Percentiles rank a stretch among this genome's conserved stretches.
phyloP scores from a whole-genome alignment of 2,797 vertebrate genomes.

The Anabas testudineus region DNA sequence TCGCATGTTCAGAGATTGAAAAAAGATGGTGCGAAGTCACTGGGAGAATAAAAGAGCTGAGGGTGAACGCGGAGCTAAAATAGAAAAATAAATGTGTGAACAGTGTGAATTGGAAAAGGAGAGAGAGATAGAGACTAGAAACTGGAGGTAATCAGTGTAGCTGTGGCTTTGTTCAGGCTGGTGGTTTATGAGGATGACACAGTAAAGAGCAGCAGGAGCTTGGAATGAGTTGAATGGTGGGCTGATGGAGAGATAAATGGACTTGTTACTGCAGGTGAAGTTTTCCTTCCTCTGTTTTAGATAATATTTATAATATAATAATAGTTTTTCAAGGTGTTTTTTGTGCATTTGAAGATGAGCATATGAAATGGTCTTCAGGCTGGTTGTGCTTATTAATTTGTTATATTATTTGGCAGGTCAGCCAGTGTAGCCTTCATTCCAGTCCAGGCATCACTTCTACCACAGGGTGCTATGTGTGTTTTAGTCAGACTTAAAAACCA shows the following conservation, averaged over 20 bases:
- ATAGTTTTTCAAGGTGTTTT: background rate
- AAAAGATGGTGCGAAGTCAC: constrained; percentile 18
- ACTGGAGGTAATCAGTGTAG: constrained; percentile 32
- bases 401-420: background rate
- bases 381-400: background rate
- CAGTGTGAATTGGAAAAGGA: constrained; percentile 37
- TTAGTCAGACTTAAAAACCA: too few relatives aligned
- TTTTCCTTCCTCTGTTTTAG: background rate
- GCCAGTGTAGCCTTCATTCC: background rate
- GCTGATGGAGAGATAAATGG: background rate
- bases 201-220: constrained; percentile 26
- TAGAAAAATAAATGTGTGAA: constrained; percentile 49
- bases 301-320: too few relatives aligned
- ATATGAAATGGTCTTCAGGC: background rate
- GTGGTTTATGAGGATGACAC: constrained; percentile 17
- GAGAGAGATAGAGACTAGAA: constrained; percentile 18
- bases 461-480: background rate
- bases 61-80: constrained; percentile 20
- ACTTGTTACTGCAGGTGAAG: constrained; percentile 42
- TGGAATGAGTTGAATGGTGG: constrained; percentile 16
- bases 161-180: constrained; percentile 53
- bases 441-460: background rate
- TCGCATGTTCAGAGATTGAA: constrained; percentile 3
- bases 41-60: constrained; percentile 24
- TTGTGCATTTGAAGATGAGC: background rate